These are phyloP conservation scores for Nasonovia ribisnigri DNA, from an alignment of 2,888 invertebrate genomes.

Conservation along the genomic window DNA sequence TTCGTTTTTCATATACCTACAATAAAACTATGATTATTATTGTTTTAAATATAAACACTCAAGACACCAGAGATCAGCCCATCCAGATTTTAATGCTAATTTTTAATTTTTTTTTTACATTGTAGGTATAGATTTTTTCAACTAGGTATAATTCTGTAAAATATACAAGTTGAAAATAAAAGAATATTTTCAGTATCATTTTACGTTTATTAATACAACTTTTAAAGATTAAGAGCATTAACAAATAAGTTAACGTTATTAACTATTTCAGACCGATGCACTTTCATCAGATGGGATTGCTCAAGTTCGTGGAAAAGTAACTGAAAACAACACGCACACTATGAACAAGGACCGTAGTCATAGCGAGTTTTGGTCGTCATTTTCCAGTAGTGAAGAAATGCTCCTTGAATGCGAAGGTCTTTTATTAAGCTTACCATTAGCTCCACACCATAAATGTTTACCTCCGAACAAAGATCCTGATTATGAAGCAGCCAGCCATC, in stretches of 20 bases:
- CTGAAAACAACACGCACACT: conserved; percentile 74
- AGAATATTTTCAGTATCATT: background rate
- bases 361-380: conserved; percentile 85
- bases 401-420: conserved; percentile 81
- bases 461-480: conserved; percentile 47
- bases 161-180: background rate
- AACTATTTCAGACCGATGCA: conserved; percentile 66
- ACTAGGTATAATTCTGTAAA: background rate
- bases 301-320: conserved; percentile 73
- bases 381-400: conserved; percentile 84
- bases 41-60: background rate
- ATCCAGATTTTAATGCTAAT: background rate
- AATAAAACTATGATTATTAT: background rate
- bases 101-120: background rate
- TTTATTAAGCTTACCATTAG: conserved; percentile 79
- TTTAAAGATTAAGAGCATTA: background rate
- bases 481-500: conserved; percentile 68
- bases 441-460: conserved; percentile 75
- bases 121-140: too few relatives aligned
- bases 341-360: conserved; percentile 77
- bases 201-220: background rate
- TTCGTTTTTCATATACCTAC: background rate
- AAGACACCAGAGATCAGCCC: background rate
- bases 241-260: background rate
- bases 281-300: conserved; percentile 75